phyloP scores from a whole-genome alignment of 2,113 vertebrate species.

The Hippocampus guttulatus region DNA sequence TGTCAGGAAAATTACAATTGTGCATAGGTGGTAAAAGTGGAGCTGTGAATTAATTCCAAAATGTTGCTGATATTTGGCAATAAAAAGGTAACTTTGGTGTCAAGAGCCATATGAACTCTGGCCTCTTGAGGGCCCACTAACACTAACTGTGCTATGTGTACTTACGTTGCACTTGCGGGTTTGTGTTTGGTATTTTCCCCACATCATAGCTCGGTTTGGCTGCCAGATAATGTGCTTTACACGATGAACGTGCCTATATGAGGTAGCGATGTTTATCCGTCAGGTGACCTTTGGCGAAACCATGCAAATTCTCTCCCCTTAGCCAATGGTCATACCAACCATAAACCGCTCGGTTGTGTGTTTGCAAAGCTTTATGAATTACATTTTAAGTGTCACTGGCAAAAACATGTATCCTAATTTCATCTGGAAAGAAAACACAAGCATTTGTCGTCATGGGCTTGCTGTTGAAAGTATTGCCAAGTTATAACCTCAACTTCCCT shows the following conservation, averaged over 20 bases:
- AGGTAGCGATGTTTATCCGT: constrained; percentile 2
- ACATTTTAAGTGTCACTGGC: constrained; percentile 35
- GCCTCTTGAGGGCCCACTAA: constrained; percentile 55
- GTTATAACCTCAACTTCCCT: constrained; percentile 17
- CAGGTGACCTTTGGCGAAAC: background rate
- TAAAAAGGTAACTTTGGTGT: background rate
- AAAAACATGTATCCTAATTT: constrained; percentile 17
- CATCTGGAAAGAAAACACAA: constrained; percentile 24
- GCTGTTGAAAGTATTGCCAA: constrained; percentile 25
- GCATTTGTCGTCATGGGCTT: constrained; percentile 21
- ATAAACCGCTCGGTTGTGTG: constrained; percentile 26
- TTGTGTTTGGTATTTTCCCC: background rate
- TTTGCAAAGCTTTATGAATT: constrained; percentile 24
- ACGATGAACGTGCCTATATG: background rate
- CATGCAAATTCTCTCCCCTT: background rate
- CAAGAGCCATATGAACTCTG: background rate
- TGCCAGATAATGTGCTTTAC: background rate
- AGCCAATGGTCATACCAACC: background rate
- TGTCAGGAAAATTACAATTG: background rate
- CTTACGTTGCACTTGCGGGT: constrained; percentile 18
- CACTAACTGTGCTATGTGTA: constrained; percentile 24
- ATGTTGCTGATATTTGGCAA: background rate
- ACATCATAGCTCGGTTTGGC: background rate
- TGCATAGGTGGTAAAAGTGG: background rate
- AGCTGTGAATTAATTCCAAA: constrained; percentile 3